Evolutionary conservation across 2,888 invertebrate genomes (phyloP).

Genomic region (Cinara cedri): DNA sequence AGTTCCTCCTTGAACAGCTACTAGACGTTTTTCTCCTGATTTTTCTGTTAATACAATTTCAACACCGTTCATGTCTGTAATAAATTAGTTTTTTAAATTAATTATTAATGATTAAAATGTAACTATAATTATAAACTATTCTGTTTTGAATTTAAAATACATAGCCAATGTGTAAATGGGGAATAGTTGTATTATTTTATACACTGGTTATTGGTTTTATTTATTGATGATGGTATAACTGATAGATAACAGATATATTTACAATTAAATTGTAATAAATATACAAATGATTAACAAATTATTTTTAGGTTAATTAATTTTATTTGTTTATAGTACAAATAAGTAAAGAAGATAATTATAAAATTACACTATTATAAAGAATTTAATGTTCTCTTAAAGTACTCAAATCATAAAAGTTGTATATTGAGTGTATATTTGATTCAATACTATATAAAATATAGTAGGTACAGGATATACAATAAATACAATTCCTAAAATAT

Average conservation of each 20-base stretch:
- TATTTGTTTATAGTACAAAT: too few species aligned
- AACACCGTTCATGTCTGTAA: conserved; percentile 49
- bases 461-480: too few species aligned
- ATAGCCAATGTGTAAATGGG: background rate
- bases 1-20: conserved; percentile 46
- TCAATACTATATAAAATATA: too few species aligned
- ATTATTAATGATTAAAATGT: too few species aligned
- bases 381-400: background rate
- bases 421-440: background rate
- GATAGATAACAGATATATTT: background rate
- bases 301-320: too few species aligned
- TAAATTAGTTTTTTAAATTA: background rate
- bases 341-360: too few species aligned
- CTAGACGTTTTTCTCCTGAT: conserved; percentile 51
- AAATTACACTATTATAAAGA: background rate
- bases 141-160: background rate
- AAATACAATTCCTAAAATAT: too few species aligned
- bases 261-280: background rate
- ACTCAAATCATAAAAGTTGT: background rate
- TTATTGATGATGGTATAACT: background rate
- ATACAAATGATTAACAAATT: background rate
- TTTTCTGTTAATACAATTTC: conserved; percentile 51
- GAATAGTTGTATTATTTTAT: background rate
- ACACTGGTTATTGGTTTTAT: background rate
- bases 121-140: too few species aligned